Percentiles rank a stretch among this genome's conserved stretches.
Evolutionary conservation across 1,140 invertebrate species (phyloP).

Genomic region (Rhynchophorus ferrugineus): DNA sequence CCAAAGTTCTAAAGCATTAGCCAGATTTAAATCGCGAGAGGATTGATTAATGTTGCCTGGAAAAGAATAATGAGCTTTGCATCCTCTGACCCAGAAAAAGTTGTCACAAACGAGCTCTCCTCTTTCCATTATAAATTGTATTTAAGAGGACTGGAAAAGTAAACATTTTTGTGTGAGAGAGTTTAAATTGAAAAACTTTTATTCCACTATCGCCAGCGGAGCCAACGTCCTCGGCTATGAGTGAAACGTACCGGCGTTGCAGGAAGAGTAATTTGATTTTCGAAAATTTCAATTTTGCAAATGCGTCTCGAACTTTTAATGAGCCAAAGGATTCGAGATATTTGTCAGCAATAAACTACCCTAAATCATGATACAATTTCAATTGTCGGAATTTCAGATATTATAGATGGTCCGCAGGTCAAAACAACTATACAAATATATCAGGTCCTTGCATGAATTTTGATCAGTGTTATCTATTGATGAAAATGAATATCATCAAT

Average conservation of each 20-base stretch:
- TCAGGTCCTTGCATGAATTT: no score
- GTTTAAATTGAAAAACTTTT: not conserved
- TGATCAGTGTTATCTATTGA: no score
- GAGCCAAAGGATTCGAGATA: not conserved
- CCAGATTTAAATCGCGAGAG: conserved; percentile 24
- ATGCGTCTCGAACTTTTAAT: not conserved
- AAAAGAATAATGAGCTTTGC: conserved; percentile 34
- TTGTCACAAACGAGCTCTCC: conserved; percentile 26
- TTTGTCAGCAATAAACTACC: no score
- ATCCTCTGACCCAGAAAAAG: conserved; percentile 24
- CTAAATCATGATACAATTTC: no score
- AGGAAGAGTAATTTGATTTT: not conserved
- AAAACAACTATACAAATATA: no score
- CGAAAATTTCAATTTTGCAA: not conserved
- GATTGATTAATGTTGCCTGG: conserved; percentile 32
- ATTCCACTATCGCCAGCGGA: not conserved
- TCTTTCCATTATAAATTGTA: not conserved
- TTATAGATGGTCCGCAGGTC: no score
- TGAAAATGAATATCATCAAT: no score
- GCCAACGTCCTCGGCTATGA: not conserved
- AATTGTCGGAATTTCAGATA: no score
- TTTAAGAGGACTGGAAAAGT: not conserved
- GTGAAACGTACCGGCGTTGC: not conserved
- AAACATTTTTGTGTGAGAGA: not conserved
- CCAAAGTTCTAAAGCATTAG: conserved; percentile 26